phyloP scores from a whole-genome alignment of 2,888 invertebrate genomes.

The Carterocephalus palaemon region DNA sequence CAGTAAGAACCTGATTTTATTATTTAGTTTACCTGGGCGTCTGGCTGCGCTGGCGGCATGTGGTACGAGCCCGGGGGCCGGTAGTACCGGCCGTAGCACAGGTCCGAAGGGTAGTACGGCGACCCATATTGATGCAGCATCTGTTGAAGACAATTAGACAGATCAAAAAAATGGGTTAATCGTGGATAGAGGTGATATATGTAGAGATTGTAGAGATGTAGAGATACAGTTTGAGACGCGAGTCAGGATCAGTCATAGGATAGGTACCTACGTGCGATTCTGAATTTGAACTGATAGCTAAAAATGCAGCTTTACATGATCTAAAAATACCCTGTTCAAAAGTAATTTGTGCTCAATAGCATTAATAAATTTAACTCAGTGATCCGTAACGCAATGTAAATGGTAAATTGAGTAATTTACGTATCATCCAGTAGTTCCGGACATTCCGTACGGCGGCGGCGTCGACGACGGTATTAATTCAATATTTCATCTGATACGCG shows the following conservation, averaged over 20 bases:
- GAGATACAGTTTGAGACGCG: too few species aligned
- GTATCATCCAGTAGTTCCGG: constrained; percentile 9
- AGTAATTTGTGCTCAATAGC: constrained; percentile 9
- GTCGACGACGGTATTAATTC: constrained; percentile 17
- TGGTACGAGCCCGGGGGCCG: constrained; percentile 74
- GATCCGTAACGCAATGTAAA: constrained; percentile 8
- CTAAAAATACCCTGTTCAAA: too few species aligned
- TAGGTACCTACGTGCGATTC: too few species aligned
- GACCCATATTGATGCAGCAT: constrained; percentile 70
- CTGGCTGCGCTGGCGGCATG: constrained; percentile 72
- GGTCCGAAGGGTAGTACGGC: constrained; percentile 65
- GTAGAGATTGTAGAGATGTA: too few species aligned
- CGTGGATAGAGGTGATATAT: too few species aligned
- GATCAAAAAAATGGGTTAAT: too few species aligned
- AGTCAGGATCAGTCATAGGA: too few species aligned
- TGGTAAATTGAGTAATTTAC: constrained; percentile 10
- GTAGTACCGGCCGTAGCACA: constrained; percentile 71
- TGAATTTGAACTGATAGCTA: too few species aligned
- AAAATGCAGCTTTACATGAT: too few species aligned
- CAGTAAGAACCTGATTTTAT: too few species aligned
- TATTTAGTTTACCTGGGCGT: constrained; percentile 51
- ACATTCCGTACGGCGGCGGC: constrained; percentile 16
- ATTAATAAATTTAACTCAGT: constrained; percentile 4
- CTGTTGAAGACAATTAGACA: constrained; percentile 39
- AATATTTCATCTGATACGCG: constrained; percentile 20